Conservation (phyloP, 2,797 vertebrate genomes). For the Myotis daubentonii region DNA sequence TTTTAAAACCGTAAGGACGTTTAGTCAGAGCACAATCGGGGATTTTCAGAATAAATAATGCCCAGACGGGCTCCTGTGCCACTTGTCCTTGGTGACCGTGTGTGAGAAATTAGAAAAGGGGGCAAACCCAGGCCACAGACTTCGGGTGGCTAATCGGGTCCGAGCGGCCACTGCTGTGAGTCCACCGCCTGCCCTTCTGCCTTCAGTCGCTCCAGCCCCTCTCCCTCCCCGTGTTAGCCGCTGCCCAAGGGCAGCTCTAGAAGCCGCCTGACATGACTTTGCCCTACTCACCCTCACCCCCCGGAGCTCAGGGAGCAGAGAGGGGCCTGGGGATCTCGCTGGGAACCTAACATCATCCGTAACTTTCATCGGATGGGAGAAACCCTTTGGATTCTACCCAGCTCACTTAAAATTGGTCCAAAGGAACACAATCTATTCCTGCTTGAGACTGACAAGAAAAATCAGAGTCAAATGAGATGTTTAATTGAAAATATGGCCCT, state of each 20-base stretch:
- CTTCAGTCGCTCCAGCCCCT: too few species aligned
- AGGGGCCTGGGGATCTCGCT: not conserved
- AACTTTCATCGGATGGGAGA: not conserved
- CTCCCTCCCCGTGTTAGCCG: not conserved
- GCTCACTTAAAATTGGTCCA: not conserved
- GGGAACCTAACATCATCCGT: not conserved
- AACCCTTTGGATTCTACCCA: constrained; percentile 9
- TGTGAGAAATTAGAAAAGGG: not conserved
- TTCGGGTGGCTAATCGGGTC: not conserved
- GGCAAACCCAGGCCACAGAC: not conserved
- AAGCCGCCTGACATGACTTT: not conserved
- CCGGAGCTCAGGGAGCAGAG: not conserved
- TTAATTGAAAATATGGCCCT: not conserved
- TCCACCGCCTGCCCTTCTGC: not conserved
- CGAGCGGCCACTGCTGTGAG: not conserved
- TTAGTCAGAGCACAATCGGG: not conserved
- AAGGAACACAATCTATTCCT: not conserved
- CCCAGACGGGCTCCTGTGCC: not conserved
- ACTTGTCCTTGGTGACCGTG: not conserved
- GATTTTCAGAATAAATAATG: constrained; percentile 49
- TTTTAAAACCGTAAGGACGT: not conserved
- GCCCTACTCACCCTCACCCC: too few species aligned
- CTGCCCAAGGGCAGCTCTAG: not conserved
- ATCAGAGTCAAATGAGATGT: constrained; percentile 3
- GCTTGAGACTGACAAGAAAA: constrained; percentile 27